Evolutionary conservation across 2,888 invertebrate species (phyloP), one percentile per base, ranked within the genome.

Genomic region (Balanococcus diminutus): DNA sequence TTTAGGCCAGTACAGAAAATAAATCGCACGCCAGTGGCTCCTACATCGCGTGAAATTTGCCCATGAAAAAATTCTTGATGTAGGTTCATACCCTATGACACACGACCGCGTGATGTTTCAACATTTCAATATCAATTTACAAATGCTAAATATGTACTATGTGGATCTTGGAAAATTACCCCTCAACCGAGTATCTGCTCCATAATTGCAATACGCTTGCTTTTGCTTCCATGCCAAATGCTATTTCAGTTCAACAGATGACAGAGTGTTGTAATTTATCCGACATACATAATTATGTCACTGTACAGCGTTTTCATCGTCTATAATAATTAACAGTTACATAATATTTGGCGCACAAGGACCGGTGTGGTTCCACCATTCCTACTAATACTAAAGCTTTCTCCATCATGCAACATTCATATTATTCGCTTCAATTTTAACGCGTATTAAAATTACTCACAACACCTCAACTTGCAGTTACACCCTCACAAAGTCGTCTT

Each of bases 171-270:
- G 61, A 61, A 61, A 61, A 61, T 61, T 61, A 61, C 61, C 61
- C n/a, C 61, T 61, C 11, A 25, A 19, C 61, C 61, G 61, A 25
- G 61, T 61, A 61, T 61, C 25, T 61, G 25, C 25, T 22, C 61
- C 61, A 61, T 61, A 61, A 61, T 61, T 25, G 25, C 61, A 25
- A 61, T 61, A 22, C 61, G 25, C 8, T 25, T 11, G 8, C 25
- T 25, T 9, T 61, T 22, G 61, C 25, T 25, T 61, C 61, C 61
- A 25, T 25, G 61, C 61, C 61, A 22, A 61, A 14, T n/a, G 61
- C 61, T 25, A 72, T 72, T 72, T 72, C 72, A 72, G 72, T 25
- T 72, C 72, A 72, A 72, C 72, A 72, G 72, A 31, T 72, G 72
- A 72, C 72, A 46, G 46, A 72, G 32, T 32, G 72, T 32, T 6